Evolutionary conservation across 2,888 invertebrate genomes (phyloP).

Genomic region (Cephalotes varians): DNA sequence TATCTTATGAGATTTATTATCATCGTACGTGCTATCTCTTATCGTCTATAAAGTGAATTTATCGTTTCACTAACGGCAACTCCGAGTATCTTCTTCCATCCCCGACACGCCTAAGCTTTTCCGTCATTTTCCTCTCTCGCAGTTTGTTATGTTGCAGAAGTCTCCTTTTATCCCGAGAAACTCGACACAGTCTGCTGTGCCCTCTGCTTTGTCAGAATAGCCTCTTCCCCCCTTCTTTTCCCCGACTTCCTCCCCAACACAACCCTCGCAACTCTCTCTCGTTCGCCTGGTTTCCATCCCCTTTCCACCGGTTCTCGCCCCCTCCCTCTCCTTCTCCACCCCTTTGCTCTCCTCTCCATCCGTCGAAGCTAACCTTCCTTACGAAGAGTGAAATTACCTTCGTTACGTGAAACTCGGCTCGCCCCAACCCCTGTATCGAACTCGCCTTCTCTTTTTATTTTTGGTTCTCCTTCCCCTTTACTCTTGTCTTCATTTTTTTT

Average conservation of each 20-base stretch:
- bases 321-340: slow-evolving; percentile 62
- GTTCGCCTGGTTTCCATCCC: slow-evolving; percentile 75
- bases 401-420: slow-evolving; percentile 84
- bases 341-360: slow-evolving; percentile 66
- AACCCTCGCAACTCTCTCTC: slow-evolving; percentile 52
- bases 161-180: slow-evolving; percentile 80
- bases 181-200: slow-evolving; percentile 78
- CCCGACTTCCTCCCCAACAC: slow-evolving; percentile 37
- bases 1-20: not conserved
- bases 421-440: slow-evolving; percentile 71
- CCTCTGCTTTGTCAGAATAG: slow-evolving; percentile 63
- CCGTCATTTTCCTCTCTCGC: slow-evolving; percentile 69
- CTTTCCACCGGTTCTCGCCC: slow-evolving; percentile 72
- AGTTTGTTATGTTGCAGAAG: slow-evolving; percentile 81
- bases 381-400: slow-evolving; percentile 85
- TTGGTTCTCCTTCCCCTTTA: slow-evolving; percentile 48
- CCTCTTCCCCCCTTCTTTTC: slow-evolving; percentile 56
- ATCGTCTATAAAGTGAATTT: slow-evolving; percentile 1
- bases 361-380: slow-evolving; percentile 77
- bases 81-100: not conserved
- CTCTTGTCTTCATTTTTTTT: slow-evolving; percentile 31
- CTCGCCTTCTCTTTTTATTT: slow-evolving; percentile 58
- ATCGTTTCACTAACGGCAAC: not conserved
- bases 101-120: slow-evolving; percentile 50
- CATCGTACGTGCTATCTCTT: not conserved